Evolutionary conservation across 2,797 vertebrate species (phyloP), one percentile per base, ranked within the genome.

Genomic region (Geotrypetes seraphini): DNA sequence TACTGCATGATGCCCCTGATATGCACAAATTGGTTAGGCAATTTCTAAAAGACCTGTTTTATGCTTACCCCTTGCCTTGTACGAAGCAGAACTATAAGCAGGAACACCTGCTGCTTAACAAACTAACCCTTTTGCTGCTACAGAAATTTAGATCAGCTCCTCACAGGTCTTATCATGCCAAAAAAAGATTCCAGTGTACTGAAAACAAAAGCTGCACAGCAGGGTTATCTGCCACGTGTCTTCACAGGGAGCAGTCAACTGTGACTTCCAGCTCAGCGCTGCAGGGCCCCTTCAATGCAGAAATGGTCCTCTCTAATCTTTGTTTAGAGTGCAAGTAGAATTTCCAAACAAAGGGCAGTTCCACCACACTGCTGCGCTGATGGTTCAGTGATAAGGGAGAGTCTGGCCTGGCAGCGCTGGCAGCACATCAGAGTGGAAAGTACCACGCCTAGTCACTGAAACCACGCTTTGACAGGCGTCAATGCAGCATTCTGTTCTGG

Each of bases 321-420:
- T 91, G 89, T 91, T 92, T 92, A 90, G 71, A 79, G 65, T 71
- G 69, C 74, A 75, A 83, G 64, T 72, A 85, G 87, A 89, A 83
- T 84, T 76, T 84, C 63, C 63, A 79, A 79, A 80, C 66, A 73
- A 70, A 69, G 66, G 63, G 59, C 71, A 78, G 43, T 78, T 83
- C 74, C 71, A 69, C 61, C 57, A 59, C n/a, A n/a, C n/a, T 45
- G 60, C 53, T 54, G 66, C 42, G 53, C 54, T 67, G 75, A 75
- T 46, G 57, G 49, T 54, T 82, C 68, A 67, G 69, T 24, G 85
- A 90, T 88, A 89, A 86, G 78, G 75, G 68, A 63, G 73, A 70
- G 78, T 73, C 83, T 88, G 80, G 81, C 75, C 90, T 83, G 66
- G 52, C 56, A 63, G 65, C 66, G 52, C 66, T 79, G 81, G 73